Base-by-base conservation (phyloP, 2,113 vertebrate species). In the Dasypus novemcinctus region DNA sequence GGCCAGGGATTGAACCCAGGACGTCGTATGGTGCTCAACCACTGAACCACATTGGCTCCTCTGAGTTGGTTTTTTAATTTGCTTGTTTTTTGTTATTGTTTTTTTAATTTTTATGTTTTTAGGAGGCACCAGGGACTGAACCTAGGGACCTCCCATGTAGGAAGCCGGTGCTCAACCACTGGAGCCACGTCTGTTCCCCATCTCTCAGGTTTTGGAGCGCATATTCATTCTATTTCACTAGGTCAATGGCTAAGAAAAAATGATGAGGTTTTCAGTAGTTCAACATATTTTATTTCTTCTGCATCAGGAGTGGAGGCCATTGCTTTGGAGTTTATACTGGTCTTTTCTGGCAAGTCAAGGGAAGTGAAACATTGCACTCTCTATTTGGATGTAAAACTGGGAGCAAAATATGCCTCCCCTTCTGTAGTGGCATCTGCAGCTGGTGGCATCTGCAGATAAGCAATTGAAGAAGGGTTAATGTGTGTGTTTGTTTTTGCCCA, bases 211-310 rank as follows among this genome's bases (percentile, higher is more conserved):
- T 88, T 80, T 75, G 36, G 54, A 86, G 18, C 46, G 91, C 29
- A 31, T 4, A 2, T 46, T 69, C 41, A 69, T 91, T n/a, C 36
- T 82, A 33, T 20, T 14, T 20, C 41, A 10, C 36, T 84, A 80
- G 25, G 59, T 87, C 41, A 38, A 17, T 61, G 41, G 61, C 41
- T 80, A 38, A 85, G 90, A 57, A 54, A 27, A 88, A 59, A 54
- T 57, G 18, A 27, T 87, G 18, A 25, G 41, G 29, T 29, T 33
- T 46, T 59, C 13, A 33, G 0, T 12, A 61, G 20, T 59, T 21
- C 15, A 54, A 31, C 23, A 6, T 82, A 36, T 59, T 96, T 91
- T 12, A 82, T 96, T 85, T 79, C 61, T 92, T 85, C 31, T 90
- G 13, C 66, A 64, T 29, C 76, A 80, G 69, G 69, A 64, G 21